These are phyloP conservation scores for Camponotus floridanus DNA, from an alignment of 1,140 invertebrate species.

Conservation along the genomic window DNA sequence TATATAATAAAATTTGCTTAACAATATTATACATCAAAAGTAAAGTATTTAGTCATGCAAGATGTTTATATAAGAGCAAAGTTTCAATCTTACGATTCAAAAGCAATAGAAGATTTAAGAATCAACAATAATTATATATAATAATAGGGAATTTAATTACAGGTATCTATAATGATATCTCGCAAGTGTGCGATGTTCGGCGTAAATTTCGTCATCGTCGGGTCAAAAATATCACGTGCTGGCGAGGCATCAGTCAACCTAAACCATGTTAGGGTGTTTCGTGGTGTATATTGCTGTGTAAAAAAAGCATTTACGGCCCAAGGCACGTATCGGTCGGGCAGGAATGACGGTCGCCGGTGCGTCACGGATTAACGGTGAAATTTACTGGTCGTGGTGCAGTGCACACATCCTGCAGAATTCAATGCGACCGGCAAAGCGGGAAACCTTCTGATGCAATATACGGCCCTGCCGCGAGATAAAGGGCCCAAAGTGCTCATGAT, in stretches of 20 bases:
- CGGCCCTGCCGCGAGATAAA: slow-evolving; percentile 59
- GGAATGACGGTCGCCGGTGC: slow-evolving; percentile 28
- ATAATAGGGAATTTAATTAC: background rate
- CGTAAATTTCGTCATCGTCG: slow-evolving; percentile 2
- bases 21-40: background rate
- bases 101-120: background rate
- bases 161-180: slow-evolving; percentile 1
- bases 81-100: background rate
- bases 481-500: slow-evolving; percentile 48
- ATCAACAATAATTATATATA: background rate
- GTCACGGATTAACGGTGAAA: slow-evolving; percentile 43
- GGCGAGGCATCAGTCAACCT: slow-evolving; percentile 24
- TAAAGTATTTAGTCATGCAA: background rate
- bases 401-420: slow-evolving; percentile 63
- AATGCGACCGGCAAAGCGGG: slow-evolving; percentile 62
- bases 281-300: slow-evolving; percentile 16
- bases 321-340: slow-evolving; percentile 40
- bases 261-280: slow-evolving; percentile 29
- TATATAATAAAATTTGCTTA: background rate
- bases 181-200: background rate
- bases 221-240: slow-evolving; percentile 1
- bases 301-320: slow-evolving; percentile 34
- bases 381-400: slow-evolving; percentile 59
- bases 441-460: slow-evolving; percentile 68
- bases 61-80: background rate